These are phyloP conservation scores for Myotis vivesi DNA, from an alignment of 2,797 vertebrate genomes.

Conservation along the genomic window DNA sequence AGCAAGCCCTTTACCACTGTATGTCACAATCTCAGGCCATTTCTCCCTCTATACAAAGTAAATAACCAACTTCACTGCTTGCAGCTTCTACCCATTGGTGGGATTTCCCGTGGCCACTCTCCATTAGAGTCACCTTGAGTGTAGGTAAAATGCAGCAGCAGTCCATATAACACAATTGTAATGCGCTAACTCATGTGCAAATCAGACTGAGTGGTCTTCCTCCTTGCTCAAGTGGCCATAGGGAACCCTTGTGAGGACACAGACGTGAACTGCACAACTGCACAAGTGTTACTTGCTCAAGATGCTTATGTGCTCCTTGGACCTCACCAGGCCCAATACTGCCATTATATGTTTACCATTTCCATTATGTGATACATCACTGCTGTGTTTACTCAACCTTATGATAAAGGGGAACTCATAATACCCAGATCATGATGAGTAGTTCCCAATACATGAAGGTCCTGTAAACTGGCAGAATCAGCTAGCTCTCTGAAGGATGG, in stretches of 20 bases:
- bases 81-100: background rate
- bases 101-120: background rate
- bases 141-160: background rate
- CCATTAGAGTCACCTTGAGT: background rate
- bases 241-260: background rate
- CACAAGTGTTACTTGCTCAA: background rate
- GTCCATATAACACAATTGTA: background rate
- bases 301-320: background rate
- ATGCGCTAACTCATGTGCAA: background rate
- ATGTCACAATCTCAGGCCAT: background rate
- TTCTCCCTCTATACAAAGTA: background rate
- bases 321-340: background rate
- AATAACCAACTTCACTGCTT: background rate
- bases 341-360: background rate
- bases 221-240: background rate
- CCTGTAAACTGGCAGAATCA: background rate
- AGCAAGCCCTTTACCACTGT: background rate
- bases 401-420: background rate
- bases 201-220: background rate
- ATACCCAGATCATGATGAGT: background rate
- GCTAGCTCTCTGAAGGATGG: background rate
- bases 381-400: background rate
- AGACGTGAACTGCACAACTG: background rate
- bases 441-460: background rate
- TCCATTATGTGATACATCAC: background rate